Conservation (phyloP, 2,888 invertebrate genomes). For the Belgica antarctica region DNA sequence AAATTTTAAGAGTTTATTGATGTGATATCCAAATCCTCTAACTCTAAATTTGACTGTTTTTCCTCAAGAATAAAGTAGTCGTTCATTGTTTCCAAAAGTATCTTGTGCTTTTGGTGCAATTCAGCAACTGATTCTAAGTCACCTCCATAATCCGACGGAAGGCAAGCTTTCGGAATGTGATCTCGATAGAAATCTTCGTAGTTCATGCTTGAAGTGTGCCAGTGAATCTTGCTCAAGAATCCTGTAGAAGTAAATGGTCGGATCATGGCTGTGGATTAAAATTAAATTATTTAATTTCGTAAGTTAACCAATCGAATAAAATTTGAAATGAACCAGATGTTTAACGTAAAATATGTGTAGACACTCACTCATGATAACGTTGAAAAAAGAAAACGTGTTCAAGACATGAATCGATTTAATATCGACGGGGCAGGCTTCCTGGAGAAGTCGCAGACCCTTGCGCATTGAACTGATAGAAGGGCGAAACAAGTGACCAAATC, state of each 20-base stretch:
- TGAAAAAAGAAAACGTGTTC: conserved; percentile 55
- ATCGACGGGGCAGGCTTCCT: conserved; percentile 67
- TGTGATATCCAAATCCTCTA: conserved; percentile 7
- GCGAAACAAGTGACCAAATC: conserved; percentile 61
- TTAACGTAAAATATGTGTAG: neutral
- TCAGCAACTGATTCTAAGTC: conserved; percentile 51
- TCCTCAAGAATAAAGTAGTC: conserved; percentile 46
- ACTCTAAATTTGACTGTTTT: conserved; percentile 18
- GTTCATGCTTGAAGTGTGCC: conserved; percentile 58
- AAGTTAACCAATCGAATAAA: neutral
- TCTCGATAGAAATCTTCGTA: conserved; percentile 59
- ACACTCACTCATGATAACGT: neutral
- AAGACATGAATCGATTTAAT: conserved; percentile 66
- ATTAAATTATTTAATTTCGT: neutral
- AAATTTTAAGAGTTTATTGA: too few species aligned
- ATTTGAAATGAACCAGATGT: neutral
- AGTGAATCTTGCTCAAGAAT: conserved; percentile 57
- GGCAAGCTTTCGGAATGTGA: conserved; percentile 59
- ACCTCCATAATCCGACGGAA: conserved; percentile 65
- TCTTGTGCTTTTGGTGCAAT: conserved; percentile 44
- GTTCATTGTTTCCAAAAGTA: conserved; percentile 43
- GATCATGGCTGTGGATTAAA: conserved; percentile 7
- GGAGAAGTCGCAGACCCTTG: conserved; percentile 66
- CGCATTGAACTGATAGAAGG: conserved; percentile 61
- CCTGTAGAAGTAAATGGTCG: neutral